Percentiles rank a stretch among this genome's conserved stretches.
Evolutionary conservation across 2,888 invertebrate species (phyloP).

Genomic region (Xylota segnis): DNA sequence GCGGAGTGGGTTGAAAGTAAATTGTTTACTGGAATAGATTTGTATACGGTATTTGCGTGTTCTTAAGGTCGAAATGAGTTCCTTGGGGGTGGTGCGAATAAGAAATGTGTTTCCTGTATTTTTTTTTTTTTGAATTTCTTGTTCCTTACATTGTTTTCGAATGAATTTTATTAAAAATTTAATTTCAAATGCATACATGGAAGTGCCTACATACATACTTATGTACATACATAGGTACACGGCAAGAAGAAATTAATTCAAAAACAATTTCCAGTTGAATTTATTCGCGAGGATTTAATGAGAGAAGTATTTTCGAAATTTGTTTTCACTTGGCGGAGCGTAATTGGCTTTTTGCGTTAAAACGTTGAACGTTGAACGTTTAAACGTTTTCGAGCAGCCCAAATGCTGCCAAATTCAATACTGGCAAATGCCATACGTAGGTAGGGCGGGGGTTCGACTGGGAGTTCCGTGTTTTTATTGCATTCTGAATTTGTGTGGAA

Average conservation of each 20-base stretch:
- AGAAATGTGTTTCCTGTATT: conserved; percentile 27
- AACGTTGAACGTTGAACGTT: not conserved
- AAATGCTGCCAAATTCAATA: not conserved
- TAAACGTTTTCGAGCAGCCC: not conserved
- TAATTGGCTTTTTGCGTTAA: conserved; percentile 19
- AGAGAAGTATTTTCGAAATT: conserved; percentile 6
- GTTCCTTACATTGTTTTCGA: conserved; percentile 50
- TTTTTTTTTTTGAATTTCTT: conserved; percentile 41
- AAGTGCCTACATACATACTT: conserved; percentile 4
- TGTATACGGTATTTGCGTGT: conserved; percentile 30
- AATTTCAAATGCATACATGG: conserved; percentile 51
- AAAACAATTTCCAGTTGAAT: conserved; percentile 70
- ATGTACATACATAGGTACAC: no score
- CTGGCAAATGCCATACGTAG: not conserved
- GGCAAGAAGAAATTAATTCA: conserved; percentile 47
- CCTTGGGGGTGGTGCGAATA: conserved; percentile 11
- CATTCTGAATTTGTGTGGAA: not conserved
- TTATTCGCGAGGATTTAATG: conserved; percentile 47
- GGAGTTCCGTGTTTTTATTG: not conserved
- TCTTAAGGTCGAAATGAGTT: conserved; percentile 20
- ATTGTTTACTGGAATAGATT: conserved; percentile 4
- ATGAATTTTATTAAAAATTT: conserved; percentile 68
- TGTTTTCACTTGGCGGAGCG: conserved; percentile 1
- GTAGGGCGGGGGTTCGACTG: not conserved
- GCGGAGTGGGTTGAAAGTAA: conserved; percentile 9